Conservation (phyloP, 1,140 invertebrate genomes). For the Aphidius gifuensis region DNA sequence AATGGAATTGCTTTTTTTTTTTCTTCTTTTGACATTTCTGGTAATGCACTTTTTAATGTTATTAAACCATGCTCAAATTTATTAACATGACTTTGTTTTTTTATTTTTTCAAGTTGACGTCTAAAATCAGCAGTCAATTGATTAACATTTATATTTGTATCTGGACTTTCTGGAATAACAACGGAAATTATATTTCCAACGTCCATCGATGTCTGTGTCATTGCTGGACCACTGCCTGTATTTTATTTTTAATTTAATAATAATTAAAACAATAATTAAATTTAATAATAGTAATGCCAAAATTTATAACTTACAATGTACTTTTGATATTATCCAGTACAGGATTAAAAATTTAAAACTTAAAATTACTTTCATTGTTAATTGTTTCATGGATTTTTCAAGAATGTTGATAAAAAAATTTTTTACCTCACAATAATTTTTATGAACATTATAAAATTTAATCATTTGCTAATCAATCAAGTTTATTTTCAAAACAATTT, state of each 20-base stretch:
- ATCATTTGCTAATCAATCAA: no score
- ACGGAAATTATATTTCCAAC: slow-evolving; percentile 27
- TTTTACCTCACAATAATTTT: no score
- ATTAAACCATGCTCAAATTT: slow-evolving; percentile 23
- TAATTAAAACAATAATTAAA: no score
- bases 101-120: slow-evolving; percentile 22
- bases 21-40: slow-evolving; percentile 19
- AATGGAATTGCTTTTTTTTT: slow-evolving; percentile 22
- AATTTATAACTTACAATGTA: no score
- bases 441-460: no score
- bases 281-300: no score
- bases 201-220: slow-evolving; percentile 23
- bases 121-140: slow-evolving; percentile 26
- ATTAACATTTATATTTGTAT: slow-evolving; percentile 24
- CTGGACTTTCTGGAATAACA: slow-evolving; percentile 26
- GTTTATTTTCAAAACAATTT: no score
- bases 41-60: slow-evolving; percentile 17
- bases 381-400: no score
- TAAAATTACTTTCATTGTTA: no score
- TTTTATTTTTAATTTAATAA: background rate
- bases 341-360: no score
- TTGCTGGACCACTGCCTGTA: slow-evolving; percentile 16
- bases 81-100: slow-evolving; percentile 17
- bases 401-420: no score
- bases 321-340: no score